Percentiles rank a stretch among this genome's conserved stretches.
These are phyloP conservation scores for Xanthia icteritia DNA, from an alignment of 2,888 invertebrate species.

Conservation along the genomic window DNA sequence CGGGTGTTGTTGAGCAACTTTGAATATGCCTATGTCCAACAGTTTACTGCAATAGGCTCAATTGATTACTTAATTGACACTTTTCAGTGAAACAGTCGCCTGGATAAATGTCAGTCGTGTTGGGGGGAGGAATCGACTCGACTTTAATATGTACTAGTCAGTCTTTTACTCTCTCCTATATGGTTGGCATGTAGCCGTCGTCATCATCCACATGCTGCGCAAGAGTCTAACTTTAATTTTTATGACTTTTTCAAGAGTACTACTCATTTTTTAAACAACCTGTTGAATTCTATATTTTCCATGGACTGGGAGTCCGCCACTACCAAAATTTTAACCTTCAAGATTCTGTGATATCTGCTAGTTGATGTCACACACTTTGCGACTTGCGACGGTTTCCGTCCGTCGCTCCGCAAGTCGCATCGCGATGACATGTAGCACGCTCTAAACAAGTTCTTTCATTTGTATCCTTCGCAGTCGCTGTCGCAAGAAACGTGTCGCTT, in stretches of 20 bases:
- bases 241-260: neutral
- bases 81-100: neutral
- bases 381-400: neutral
- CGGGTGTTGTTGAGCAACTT: neutral
- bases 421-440: neutral
- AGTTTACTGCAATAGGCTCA: neutral
- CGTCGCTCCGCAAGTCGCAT: neutral
- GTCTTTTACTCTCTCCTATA: constrained; percentile 6
- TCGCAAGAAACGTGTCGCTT: no score
- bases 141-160: constrained; percentile 8
- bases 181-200: neutral
- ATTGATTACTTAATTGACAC: neutral
- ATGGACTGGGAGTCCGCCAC: neutral
- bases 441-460: neutral
- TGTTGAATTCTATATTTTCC: neutral
- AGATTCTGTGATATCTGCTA: no score
- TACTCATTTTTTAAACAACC: neutral
- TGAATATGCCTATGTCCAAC: neutral
- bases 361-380: no score
- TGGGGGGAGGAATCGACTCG: neutral
- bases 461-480: neutral
- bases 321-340: no score
- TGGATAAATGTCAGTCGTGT: neutral
- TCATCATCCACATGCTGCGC: neutral
- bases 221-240: neutral